Percentiles rank a stretch among this genome's conserved stretches.
These are phyloP conservation scores for Pangasianodon gigas DNA, from an alignment of 2,113 vertebrate species.

Conservation along the genomic window DNA sequence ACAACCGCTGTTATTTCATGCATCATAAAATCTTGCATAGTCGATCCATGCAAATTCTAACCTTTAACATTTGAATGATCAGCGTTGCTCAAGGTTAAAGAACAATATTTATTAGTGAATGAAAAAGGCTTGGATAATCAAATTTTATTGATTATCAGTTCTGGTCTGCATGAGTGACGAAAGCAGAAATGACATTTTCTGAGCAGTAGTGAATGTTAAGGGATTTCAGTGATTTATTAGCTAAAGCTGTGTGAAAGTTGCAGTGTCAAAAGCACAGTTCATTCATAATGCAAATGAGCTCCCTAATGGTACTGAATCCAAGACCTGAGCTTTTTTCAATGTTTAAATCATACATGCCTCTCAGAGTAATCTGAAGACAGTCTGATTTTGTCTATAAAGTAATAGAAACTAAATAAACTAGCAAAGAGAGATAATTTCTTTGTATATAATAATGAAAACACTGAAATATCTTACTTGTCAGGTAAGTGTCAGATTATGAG, in stretches of 20 bases:
- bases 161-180: background rate
- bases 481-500: background rate
- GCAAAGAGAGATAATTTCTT: background rate
- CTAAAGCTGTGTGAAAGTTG: background rate
- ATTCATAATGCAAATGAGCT: slow-evolving; percentile 34
- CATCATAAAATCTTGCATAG: background rate
- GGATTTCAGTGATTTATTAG: slow-evolving; percentile 4
- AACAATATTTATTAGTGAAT: background rate
- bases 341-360: background rate
- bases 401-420: background rate
- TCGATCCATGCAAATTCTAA: background rate
- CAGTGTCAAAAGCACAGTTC: background rate
- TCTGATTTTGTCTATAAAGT: background rate
- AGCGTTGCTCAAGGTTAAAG: background rate
- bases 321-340: background rate
- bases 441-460: background rate
- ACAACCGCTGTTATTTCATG: background rate
- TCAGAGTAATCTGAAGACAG: background rate
- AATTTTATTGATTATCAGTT: background rate
- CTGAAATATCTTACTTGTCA: background rate
- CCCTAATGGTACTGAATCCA: background rate
- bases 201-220: background rate
- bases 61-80: background rate
- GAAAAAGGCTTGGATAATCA: background rate
- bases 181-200: background rate